phyloP scores from a whole-genome alignment of 1,140 invertebrate species.

The Laupala kohalensis region DNA sequence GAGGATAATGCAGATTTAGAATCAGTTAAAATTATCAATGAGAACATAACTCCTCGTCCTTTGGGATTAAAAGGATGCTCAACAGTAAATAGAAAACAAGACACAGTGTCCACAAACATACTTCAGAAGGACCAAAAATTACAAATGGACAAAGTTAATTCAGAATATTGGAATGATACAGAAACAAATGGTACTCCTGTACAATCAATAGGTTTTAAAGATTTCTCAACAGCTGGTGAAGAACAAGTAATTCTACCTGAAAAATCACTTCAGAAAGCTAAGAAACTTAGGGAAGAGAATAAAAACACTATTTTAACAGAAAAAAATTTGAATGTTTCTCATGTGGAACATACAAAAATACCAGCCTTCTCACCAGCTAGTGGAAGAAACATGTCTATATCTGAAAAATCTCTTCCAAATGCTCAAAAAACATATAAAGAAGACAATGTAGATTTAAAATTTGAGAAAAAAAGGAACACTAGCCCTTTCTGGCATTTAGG shows the following conservation, averaged over 20 bases:
- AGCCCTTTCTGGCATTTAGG: too few relatives aligned
- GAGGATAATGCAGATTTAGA: not conserved
- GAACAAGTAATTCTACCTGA: constrained; percentile 19
- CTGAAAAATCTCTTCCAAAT: not conserved
- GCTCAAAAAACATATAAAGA: not conserved
- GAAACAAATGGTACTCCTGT: too few relatives aligned
- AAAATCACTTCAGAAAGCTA: constrained; percentile 18
- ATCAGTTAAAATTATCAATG: not conserved
- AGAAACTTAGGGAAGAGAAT: not conserved
- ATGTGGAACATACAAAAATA: not conserved
- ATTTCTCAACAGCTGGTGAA: constrained; percentile 24
- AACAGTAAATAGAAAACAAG: not conserved
- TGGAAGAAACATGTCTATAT: not conserved
- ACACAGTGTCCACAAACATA: not conserved
- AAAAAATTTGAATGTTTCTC: not conserved
- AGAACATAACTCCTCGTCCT: not conserved
- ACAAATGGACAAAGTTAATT: not conserved
- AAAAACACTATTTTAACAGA: not conserved
- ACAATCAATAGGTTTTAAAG: too few relatives aligned
- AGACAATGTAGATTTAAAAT: not conserved
- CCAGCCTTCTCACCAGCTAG: constrained; percentile 4
- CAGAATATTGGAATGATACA: not conserved
- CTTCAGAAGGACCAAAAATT: not conserved
- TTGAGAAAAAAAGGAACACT: too few relatives aligned
- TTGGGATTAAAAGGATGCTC: not conserved